A percentile compares a stretch with the other conserved stretches of the same genome.
Evolutionary conservation across 2,888 invertebrate genomes (phyloP).

Genomic region (Hypena proboscidalis): DNA sequence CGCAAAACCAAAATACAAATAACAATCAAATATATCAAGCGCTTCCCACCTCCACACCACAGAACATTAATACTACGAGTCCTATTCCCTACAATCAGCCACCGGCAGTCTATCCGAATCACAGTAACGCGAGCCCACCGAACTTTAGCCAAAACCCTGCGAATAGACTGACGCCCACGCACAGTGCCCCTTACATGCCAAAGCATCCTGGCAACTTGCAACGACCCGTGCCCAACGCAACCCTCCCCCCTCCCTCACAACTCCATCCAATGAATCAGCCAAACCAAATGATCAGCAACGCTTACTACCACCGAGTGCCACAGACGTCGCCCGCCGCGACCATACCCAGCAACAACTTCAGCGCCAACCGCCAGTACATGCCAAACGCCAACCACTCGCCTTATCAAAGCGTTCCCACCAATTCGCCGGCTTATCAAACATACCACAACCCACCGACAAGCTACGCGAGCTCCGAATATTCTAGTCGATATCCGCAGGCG

Average conservation of each 20-base stretch:
- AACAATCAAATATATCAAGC: conserved; percentile 72
- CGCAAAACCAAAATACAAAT: conserved; percentile 52
- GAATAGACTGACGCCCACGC: conserved; percentile 74
- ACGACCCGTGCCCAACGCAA: conserved; percentile 69
- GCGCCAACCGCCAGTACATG: conserved; percentile 59
- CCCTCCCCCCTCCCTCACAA: conserved; percentile 70
- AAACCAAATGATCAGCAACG: conserved; percentile 57
- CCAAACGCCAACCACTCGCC: conserved; percentile 61
- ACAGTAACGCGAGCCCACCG: conserved; percentile 62
- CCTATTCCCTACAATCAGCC: conserved; percentile 75
- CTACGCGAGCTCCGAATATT: conserved; percentile 77
- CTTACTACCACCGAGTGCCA: conserved; percentile 74
- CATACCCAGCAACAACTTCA: conserved; percentile 54
- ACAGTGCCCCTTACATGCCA: conserved; percentile 59
- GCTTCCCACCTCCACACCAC: conserved; percentile 60
- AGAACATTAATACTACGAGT: conserved; percentile 58
- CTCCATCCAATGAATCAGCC: conserved; percentile 65
- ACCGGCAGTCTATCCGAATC: conserved; percentile 65
- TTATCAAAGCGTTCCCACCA: conserved; percentile 80
- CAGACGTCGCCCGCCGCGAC: conserved; percentile 58
- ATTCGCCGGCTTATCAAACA: conserved; percentile 76
- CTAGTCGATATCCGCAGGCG: conserved; percentile 78
- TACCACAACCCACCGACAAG: conserved; percentile 82
- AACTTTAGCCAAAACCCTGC: conserved; percentile 74
- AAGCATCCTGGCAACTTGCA: conserved; percentile 65